A percentile compares a stretch with the other conserved stretches of the same genome.
phyloP scores from a whole-genome alignment of 2,888 invertebrate species.

The Carterocephalus palaemon region DNA sequence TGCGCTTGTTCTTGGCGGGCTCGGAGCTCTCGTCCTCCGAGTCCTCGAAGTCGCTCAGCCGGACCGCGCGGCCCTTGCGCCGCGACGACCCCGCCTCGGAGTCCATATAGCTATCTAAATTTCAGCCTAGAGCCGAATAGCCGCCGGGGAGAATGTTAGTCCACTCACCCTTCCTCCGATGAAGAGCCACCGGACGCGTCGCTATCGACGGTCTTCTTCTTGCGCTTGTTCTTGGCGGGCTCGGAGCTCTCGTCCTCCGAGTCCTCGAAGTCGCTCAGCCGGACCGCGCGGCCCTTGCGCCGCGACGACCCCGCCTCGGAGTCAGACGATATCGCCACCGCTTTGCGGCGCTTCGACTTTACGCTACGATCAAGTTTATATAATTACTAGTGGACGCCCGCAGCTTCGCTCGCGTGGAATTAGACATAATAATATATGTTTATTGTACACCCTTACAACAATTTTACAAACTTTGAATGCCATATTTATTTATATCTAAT shows the following conservation, averaged over 20 bases:
- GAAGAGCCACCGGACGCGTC: conserved; percentile 57
- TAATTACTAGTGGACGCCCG: too few relatives aligned
- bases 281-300: conserved; percentile 41
- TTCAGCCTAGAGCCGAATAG: too few relatives aligned
- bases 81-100: conserved; percentile 59
- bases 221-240: conserved; percentile 46
- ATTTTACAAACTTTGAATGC: too few relatives aligned
- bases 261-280: conserved; percentile 63
- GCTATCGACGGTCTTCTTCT: conserved; percentile 57
- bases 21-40: conserved; percentile 54
- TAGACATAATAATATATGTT: too few relatives aligned
- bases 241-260: conserved; percentile 54
- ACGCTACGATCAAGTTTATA: too few relatives aligned
- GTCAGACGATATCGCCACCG: conserved; percentile 61
- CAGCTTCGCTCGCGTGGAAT: too few relatives aligned
- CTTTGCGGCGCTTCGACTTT: conserved; percentile 61
- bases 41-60: conserved; percentile 63
- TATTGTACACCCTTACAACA: too few relatives aligned
- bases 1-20: conserved; percentile 46
- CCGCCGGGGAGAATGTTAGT: too few relatives aligned
- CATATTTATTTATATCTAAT: too few relatives aligned
- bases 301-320: conserved; percentile 59
- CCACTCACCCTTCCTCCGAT: conserved; percentile 50
- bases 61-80: conserved; percentile 41
- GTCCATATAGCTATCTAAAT: too few relatives aligned